Percentiles rank a stretch among this genome's conserved stretches.
Evolutionary conservation across 2,797 vertebrate species (phyloP).

Genomic region (Meda fulgida): DNA sequence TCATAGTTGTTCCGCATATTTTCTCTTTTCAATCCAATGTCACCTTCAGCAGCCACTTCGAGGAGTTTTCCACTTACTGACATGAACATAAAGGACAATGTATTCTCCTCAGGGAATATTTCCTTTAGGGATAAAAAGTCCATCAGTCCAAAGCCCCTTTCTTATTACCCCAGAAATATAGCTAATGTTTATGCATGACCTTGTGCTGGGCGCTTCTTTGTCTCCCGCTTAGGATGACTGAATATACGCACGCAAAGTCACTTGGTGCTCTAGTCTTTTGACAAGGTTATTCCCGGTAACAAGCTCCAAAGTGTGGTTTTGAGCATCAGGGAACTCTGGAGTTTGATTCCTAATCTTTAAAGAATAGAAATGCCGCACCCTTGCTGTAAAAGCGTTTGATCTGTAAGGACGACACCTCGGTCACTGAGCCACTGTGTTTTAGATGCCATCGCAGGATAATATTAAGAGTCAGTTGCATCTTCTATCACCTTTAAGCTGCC

Average conservation of each 20-base stretch:
- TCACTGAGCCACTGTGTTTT: slow-evolving; percentile 28
- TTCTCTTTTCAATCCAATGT: slow-evolving; percentile 42
- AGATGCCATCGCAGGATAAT: slow-evolving; percentile 22
- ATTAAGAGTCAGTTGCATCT: slow-evolving; percentile 17
- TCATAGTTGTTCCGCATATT: slow-evolving; percentile 4
- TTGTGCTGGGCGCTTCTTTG: slow-evolving; percentile 30
- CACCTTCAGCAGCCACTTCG: slow-evolving; percentile 44
- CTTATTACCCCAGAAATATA: slow-evolving; percentile 57
- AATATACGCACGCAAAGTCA: slow-evolving; percentile 33
- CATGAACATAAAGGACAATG: slow-evolving; percentile 64
- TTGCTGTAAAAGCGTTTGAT: background rate
- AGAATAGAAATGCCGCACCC: slow-evolving; percentile 29
- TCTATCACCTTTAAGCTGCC: slow-evolving; percentile 43
- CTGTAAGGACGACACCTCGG: slow-evolving; percentile 18
- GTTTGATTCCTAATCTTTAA: slow-evolving; percentile 38
- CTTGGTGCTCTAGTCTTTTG: slow-evolving; percentile 18
- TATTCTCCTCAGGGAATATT: slow-evolving; percentile 52
- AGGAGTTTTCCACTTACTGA: slow-evolving; percentile 64
- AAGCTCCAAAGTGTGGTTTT: slow-evolving; percentile 15
- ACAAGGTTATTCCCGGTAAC: slow-evolving; percentile 41
- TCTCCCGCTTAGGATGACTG: slow-evolving; percentile 8
- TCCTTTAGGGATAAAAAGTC: slow-evolving; percentile 49
- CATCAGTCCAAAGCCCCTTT: slow-evolving; percentile 60
- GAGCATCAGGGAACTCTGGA: slow-evolving; percentile 15
- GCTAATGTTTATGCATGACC: slow-evolving; percentile 59